phyloP scores from a whole-genome alignment of 2,888 invertebrate genomes.

The Aphodius sticticus region DNA sequence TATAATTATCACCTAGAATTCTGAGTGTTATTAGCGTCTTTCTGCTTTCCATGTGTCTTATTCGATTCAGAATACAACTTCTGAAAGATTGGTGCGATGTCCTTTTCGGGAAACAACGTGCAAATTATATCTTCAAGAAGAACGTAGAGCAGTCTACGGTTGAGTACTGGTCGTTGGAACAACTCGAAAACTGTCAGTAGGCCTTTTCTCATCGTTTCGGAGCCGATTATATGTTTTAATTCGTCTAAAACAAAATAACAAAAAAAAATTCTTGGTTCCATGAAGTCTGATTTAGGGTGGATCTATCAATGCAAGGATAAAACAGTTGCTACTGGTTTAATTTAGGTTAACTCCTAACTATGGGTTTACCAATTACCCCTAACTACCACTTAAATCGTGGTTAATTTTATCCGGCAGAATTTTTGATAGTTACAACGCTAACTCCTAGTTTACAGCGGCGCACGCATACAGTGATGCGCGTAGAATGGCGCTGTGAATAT shows the following conservation, averaged over 20 bases:
- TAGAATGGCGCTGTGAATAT: too few relatives aligned
- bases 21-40: constrained; percentile 41
- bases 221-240: constrained; percentile 87
- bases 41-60: constrained; percentile 47
- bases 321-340: too few relatives aligned
- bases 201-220: constrained; percentile 85
- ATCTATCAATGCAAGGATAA: too few relatives aligned
- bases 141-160: constrained; percentile 83
- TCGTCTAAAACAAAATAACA: constrained; percentile 71
- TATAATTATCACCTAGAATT: constrained; percentile 50
- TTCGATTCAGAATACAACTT: constrained; percentile 76
- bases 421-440: too few relatives aligned
- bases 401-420: too few relatives aligned
- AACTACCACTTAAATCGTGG: too few relatives aligned
- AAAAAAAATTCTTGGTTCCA: not conserved
- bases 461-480: too few relatives aligned
- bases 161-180: constrained; percentile 86
- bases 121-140: constrained; percentile 82
- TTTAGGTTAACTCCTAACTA: too few relatives aligned
- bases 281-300: too few relatives aligned
- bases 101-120: constrained; percentile 82
- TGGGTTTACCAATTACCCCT: too few relatives aligned
- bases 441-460: too few relatives aligned
- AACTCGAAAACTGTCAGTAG: constrained; percentile 85
- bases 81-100: constrained; percentile 74